Conservation (phyloP, 2,113 vertebrate genomes). For the Daubentonia madagascariensis region DNA sequence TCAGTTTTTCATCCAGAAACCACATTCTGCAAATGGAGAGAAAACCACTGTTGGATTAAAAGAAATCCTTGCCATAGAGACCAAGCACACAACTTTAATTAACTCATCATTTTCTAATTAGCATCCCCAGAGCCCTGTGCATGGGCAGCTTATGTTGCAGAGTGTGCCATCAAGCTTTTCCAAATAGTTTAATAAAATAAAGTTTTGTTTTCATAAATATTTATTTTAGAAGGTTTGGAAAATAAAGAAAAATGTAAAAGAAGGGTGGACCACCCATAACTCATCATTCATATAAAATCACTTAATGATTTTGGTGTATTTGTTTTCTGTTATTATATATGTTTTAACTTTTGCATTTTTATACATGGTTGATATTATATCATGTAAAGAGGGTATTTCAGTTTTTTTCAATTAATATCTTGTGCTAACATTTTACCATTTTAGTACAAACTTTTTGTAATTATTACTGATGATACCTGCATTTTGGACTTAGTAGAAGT, state of each 20-base stretch:
- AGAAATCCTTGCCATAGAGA: conserved; percentile 69
- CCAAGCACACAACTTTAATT: conserved; percentile 73
- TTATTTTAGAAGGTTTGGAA: conserved; percentile 33
- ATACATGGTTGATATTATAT: background rate
- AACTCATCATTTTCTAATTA: conserved; percentile 77
- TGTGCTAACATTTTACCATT: background rate
- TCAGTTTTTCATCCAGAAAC: conserved; percentile 72
- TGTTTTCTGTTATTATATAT: background rate
- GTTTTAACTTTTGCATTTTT: background rate
- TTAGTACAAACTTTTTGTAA: background rate
- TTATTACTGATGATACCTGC: background rate
- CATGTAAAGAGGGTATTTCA: background rate
- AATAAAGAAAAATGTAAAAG: background rate
- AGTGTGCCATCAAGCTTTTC: conserved; percentile 51
- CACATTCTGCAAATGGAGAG: conserved; percentile 64
- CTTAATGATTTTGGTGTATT: background rate
- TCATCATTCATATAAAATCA: background rate
- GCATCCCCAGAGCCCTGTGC: conserved; percentile 46
- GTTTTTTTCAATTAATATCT: background rate
- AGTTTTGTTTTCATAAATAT: conserved; percentile 41
- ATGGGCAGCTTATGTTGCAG: conserved; percentile 37
- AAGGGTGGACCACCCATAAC: background rate
- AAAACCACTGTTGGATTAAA: conserved; percentile 69
- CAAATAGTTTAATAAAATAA: conserved; percentile 39
- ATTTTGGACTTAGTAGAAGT: background rate